A percentile compares a stretch with the other conserved stretches of the same genome.
These are phyloP conservation scores for Ceratothoa steindachneri DNA, from an alignment of 2,888 invertebrate species.

Conservation along the genomic window DNA sequence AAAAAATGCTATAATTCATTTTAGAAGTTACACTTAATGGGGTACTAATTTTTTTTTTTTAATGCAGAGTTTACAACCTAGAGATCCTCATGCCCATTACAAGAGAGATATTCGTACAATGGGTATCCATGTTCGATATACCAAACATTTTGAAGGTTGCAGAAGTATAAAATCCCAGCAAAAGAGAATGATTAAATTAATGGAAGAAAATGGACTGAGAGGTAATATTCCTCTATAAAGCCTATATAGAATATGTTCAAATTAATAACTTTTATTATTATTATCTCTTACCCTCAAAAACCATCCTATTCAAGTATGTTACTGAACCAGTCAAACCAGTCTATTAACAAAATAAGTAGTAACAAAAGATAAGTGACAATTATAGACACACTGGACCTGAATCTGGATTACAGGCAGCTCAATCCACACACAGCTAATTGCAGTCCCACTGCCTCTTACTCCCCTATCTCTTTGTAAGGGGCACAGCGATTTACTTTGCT, in stretches of 20 bases:
- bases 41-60: neutral
- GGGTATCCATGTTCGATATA: slow-evolving; percentile 32
- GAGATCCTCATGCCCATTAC: slow-evolving; percentile 11
- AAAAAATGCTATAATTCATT: neutral
- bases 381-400: neutral
- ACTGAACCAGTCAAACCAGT: too few species aligned
- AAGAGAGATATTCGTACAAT: slow-evolving; percentile 22
- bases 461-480: too few species aligned
- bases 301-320: too few species aligned
- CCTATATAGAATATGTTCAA: neutral
- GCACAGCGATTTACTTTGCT: too few species aligned
- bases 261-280: too few species aligned
- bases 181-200: slow-evolving; percentile 29
- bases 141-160: slow-evolving; percentile 38
- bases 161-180: slow-evolving; percentile 32
- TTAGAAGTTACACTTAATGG: neutral
- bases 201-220: slow-evolving; percentile 47
- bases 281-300: too few species aligned
- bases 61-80: neutral
- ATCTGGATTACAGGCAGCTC: too few species aligned
- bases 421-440: too few species aligned
- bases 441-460: too few species aligned
- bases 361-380: too few species aligned
- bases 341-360: too few species aligned
- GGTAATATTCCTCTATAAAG: slow-evolving; percentile 13